A percentile compares a stretch with the other conserved stretches of the same genome.
These are phyloP conservation scores for Meandrusa payeni DNA, from an alignment of 2,888 invertebrate species.

Conservation along the genomic window DNA sequence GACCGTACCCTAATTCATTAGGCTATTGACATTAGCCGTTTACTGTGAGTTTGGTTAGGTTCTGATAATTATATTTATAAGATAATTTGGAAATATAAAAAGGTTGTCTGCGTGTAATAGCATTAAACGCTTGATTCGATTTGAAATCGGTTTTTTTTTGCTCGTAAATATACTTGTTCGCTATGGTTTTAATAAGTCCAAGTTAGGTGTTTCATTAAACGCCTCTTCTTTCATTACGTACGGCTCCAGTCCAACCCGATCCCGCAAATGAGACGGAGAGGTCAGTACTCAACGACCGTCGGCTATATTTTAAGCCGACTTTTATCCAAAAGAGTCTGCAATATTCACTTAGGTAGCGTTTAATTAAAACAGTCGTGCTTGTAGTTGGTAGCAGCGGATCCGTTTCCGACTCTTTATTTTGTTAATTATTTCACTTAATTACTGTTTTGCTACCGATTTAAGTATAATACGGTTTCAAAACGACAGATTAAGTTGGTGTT, in stretches of 20 bases:
- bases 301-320: slow-evolving; percentile 21
- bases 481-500: no score
- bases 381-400: slow-evolving; percentile 4
- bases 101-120: no score
- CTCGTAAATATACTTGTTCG: no score
- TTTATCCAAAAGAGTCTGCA: slow-evolving; percentile 20
- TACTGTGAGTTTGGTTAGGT: no score
- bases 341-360: slow-evolving; percentile 14
- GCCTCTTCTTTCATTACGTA: slow-evolving; percentile 26
- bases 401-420: slow-evolving; percentile 3
- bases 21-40: no score
- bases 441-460: neutral
- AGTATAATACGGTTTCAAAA: slow-evolving; percentile 3
- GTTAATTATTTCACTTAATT: slow-evolving; percentile 9
- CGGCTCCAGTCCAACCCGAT: slow-evolving; percentile 20
- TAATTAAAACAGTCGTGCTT: slow-evolving; percentile 18
- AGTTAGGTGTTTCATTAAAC: slow-evolving; percentile 26
- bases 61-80: no score
- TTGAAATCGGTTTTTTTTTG: slow-evolving; percentile 15
- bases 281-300: slow-evolving; percentile 19
- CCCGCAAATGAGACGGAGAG: slow-evolving; percentile 26
- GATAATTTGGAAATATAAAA: no score
- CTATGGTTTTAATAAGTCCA: slow-evolving; percentile 15
- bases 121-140: neutral
- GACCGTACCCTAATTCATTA: no score